Percentiles rank a stretch among this genome's conserved stretches.
phyloP scores from a whole-genome alignment of 2,888 invertebrate species.

The Rhamnusium bicolor region DNA sequence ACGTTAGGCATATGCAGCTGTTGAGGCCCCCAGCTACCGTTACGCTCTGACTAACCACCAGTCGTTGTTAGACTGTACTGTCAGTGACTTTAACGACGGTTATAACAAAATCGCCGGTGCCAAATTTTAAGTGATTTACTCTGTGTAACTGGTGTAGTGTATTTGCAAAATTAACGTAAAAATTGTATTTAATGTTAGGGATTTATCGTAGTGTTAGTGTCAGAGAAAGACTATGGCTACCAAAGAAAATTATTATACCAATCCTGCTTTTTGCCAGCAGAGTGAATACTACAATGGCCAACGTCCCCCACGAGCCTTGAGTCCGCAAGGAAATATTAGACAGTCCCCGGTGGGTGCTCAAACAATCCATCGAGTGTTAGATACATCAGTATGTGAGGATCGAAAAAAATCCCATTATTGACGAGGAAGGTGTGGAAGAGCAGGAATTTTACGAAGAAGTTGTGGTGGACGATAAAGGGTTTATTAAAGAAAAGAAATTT shows the following conservation, averaged over 20 bases:
- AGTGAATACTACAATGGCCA: slow-evolving; percentile 78
- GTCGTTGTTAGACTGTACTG: slow-evolving; percentile 58
- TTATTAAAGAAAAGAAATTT: slow-evolving; percentile 67
- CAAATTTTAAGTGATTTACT: slow-evolving; percentile 20
- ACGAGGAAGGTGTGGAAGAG: slow-evolving; percentile 61
- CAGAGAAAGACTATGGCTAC: slow-evolving; percentile 56
- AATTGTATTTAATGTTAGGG: slow-evolving; percentile 4
- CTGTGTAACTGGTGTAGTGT: not conserved
- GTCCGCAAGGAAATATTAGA: slow-evolving; percentile 56
- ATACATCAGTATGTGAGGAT: slow-evolving; percentile 54
- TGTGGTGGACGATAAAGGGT: slow-evolving; percentile 66
- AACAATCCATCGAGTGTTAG: slow-evolving; percentile 59
- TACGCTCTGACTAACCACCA: slow-evolving; percentile 63
- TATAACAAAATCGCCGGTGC: slow-evolving; percentile 26
- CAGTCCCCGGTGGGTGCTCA: slow-evolving; percentile 69
- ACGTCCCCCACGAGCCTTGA: slow-evolving; percentile 63
- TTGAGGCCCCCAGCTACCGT: slow-evolving; percentile 62
- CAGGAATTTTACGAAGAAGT: slow-evolving; percentile 71
- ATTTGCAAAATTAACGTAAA: not conserved
- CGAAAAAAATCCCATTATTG: slow-evolving; percentile 45
- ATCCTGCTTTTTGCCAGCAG: slow-evolving; percentile 86
- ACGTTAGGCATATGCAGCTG: slow-evolving; percentile 70
- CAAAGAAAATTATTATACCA: slow-evolving; percentile 78
- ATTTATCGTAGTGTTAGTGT: slow-evolving; percentile 4
- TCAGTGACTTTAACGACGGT: slow-evolving; percentile 32